A percentile compares a stretch with the other conserved stretches of the same genome.
These are phyloP conservation scores for Aphelenchoides bicaudatus DNA, from an alignment of 2,888 invertebrate genomes.

Conservation along the genomic window DNA sequence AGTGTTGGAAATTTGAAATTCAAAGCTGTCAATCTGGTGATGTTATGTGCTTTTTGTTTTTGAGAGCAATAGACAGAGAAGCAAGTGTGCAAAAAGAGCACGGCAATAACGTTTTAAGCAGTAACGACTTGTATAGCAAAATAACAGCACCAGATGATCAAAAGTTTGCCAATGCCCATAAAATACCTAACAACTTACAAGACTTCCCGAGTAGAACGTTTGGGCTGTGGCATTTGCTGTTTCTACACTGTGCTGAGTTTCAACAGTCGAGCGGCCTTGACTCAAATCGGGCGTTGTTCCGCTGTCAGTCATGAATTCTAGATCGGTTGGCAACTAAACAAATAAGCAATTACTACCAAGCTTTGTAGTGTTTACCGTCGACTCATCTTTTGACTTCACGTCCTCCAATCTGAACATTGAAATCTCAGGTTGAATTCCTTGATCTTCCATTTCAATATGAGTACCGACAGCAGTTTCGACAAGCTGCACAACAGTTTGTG, in stretches of 20 bases:
- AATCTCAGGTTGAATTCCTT: constrained; percentile 5
- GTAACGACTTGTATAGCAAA: too few relatives aligned
- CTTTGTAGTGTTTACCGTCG: neutral
- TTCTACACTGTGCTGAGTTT: constrained; percentile 1
- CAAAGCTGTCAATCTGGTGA: too few relatives aligned
- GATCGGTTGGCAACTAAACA: constrained; percentile 1
- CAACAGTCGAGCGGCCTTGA: neutral
- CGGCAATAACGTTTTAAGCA: too few relatives aligned
- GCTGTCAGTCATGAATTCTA: constrained; percentile 4
- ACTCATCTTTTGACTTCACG: neutral
- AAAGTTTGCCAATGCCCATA: too few relatives aligned
- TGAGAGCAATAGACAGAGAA: neutral
- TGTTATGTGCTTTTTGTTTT: too few relatives aligned
- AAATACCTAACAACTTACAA: neutral
- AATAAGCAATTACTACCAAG: neutral
- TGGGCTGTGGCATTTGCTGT: constrained; percentile 2
- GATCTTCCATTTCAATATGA: neutral
- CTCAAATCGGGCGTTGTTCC: neutral
- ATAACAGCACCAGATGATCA: too few relatives aligned
- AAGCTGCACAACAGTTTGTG: neutral
- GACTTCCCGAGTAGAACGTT: neutral
- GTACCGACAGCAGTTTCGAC: neutral
- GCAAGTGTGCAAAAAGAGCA: neutral
- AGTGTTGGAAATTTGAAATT: too few relatives aligned
- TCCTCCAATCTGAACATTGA: constrained; percentile 10